Evolutionary conservation across 2,113 vertebrate species (phyloP).

Genomic region (Erinaceus europaeus): DNA sequence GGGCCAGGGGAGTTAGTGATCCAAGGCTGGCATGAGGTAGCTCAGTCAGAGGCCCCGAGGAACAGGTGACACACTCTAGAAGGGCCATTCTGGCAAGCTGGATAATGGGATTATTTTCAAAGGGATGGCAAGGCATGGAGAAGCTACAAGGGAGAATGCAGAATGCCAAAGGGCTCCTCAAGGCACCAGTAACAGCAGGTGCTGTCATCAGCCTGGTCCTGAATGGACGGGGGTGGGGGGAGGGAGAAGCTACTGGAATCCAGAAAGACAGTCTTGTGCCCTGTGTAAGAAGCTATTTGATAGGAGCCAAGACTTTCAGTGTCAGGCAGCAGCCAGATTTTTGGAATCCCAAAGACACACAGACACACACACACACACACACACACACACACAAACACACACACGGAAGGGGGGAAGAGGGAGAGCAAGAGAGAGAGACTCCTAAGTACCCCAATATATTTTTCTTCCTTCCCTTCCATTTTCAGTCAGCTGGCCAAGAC

Average conservation of each 20-base stretch:
- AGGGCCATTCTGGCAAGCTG: background rate
- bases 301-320: too few species aligned
- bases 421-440: background rate
- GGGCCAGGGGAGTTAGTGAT: background rate
- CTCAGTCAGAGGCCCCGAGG: background rate
- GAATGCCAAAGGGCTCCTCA: background rate
- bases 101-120: constrained; percentile 8
- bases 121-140: background rate
- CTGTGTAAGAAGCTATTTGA: too few species aligned
- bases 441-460: background rate
- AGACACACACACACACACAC: too few species aligned
- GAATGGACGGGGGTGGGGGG: background rate
- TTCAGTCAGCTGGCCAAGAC: background rate
- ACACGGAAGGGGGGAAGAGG: too few species aligned
- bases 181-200: background rate
- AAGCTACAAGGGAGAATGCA: background rate
- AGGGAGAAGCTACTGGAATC: too few species aligned
- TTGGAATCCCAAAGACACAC: too few species aligned
- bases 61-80: background rate
- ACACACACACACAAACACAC: too few species aligned
- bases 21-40: background rate
- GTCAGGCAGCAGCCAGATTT: too few species aligned
- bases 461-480: background rate
- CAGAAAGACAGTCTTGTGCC: too few species aligned
- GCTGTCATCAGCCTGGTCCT: background rate